These are phyloP conservation scores for rabbit (Oryctolagus cuniculus) DNA, from an alignment of 2,113 vertebrate species.

Conservation along the genomic window DNA sequence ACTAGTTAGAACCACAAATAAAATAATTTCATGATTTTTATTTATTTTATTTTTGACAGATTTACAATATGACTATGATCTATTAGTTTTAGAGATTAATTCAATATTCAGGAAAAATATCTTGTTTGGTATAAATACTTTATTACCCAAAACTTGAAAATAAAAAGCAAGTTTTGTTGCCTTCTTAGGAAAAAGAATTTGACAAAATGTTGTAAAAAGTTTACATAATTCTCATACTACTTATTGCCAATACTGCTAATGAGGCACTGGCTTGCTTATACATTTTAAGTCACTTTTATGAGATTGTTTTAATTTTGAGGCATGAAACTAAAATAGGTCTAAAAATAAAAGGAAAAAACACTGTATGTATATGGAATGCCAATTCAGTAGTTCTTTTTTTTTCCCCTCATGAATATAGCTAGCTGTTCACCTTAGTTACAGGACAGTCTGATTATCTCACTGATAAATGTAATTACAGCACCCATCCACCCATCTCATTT, in stretches of 20 bases:
- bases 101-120: conserved; percentile 48
- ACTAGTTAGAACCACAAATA: conserved; percentile 69
- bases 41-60: conserved; percentile 77
- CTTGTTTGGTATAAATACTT: conserved; percentile 53
- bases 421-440: not conserved
- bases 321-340: not conserved
- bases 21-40: conserved; percentile 70
- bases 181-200: not conserved
- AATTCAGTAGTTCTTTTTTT: not conserved
- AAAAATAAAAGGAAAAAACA: not conserved
- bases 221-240: not conserved
- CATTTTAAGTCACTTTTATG: not conserved
- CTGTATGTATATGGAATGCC: not conserved
- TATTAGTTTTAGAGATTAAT: conserved; percentile 33
- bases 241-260: not conserved
- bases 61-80: conserved; percentile 64
- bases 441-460: not conserved
- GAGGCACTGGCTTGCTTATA: not conserved
- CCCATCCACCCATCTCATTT: not conserved
- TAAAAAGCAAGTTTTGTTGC: not conserved
- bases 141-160: conserved; percentile 63
- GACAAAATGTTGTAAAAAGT: not conserved
- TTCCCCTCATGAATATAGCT: not conserved
- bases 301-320: not conserved
- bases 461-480: not conserved